Percentiles rank a stretch among this genome's conserved stretches.
Evolutionary conservation across 2,888 invertebrate species (phyloP).

Genomic region (Notodonta ziczac): DNA sequence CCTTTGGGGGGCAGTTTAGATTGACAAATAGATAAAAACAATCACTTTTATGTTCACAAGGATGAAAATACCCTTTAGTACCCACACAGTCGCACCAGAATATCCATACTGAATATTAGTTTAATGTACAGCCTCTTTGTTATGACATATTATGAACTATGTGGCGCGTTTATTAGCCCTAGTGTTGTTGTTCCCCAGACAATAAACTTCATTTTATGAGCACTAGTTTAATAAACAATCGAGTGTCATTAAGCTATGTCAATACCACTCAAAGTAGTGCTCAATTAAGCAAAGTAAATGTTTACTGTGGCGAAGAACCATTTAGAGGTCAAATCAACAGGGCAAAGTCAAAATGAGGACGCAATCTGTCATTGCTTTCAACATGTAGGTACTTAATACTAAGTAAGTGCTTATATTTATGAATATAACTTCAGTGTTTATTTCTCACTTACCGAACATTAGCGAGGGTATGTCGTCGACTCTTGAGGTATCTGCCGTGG

Average conservation of each 20-base stretch:
- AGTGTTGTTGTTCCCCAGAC: constrained; percentile 21
- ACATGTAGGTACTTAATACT: too few relatives aligned
- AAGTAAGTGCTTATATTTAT: not conserved
- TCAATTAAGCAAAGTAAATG: not conserved
- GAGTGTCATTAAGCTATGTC: constrained; percentile 17
- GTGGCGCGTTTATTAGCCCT: constrained; percentile 21
- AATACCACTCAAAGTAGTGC: not conserved
- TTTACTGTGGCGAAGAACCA: not conserved
- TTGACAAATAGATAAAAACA: too few relatives aligned
- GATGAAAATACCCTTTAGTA: too few relatives aligned
- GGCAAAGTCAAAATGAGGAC: not conserved
- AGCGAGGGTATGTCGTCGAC: constrained; percentile 94
- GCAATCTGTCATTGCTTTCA: not conserved
- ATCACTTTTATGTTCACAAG: too few relatives aligned
- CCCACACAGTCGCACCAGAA: not conserved
- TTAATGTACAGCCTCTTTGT: not conserved
- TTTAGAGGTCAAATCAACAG: not conserved
- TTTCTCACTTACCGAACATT: constrained; percentile 93
- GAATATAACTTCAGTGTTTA: not conserved
- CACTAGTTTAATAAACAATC: constrained; percentile 33
- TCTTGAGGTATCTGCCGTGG: constrained; percentile 93
- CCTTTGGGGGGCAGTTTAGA: too few relatives aligned
- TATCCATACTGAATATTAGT: not conserved
- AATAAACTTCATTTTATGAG: constrained; percentile 38
- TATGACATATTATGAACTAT: constrained; percentile 18